Conservation (phyloP, 2,113 vertebrate genomes). For the Clinocottus analis region DNA sequence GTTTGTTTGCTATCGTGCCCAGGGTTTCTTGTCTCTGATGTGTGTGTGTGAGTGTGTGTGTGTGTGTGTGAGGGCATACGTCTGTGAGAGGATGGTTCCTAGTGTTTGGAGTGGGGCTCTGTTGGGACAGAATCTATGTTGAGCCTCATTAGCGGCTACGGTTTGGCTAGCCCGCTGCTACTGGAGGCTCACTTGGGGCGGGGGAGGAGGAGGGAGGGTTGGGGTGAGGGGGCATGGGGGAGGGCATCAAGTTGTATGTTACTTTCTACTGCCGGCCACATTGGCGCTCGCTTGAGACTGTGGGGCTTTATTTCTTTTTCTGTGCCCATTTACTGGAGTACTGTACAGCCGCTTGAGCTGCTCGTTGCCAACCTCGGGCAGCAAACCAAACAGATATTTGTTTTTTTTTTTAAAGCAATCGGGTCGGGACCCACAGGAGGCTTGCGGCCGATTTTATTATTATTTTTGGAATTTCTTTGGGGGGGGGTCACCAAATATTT, state of each 20-base stretch:
- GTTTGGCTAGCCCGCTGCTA: conserved; percentile 66
- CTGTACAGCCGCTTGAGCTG: neutral
- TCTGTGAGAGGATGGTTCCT: conserved; percentile 42
- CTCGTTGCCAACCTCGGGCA: neutral
- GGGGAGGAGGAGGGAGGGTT: neutral
- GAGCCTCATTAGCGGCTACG: conserved; percentile 76
- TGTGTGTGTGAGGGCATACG: conserved; percentile 11
- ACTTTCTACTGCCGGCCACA: conserved; percentile 69
- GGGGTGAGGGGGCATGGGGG: neutral
- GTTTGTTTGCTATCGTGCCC: conserved; percentile 37
- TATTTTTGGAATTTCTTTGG: too few relatives aligned
- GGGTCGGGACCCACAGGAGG: too few relatives aligned
- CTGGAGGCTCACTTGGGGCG: conserved; percentile 67
- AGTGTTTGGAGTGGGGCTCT: conserved; percentile 68
- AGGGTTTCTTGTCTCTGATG: conserved; percentile 32
- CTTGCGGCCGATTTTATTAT: too few relatives aligned
- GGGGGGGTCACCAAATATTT: too few relatives aligned
- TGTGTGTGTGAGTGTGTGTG: neutral
- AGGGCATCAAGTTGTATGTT: conserved; percentile 77
- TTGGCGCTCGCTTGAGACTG: conserved; percentile 55
- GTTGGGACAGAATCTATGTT: conserved; percentile 59
- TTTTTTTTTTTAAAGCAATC: too few relatives aligned
- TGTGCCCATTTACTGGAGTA: neutral
- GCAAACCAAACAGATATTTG: neutral
- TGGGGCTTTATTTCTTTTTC: conserved; percentile 9